These are phyloP conservation scores for Anoplophora glabripennis DNA, from an alignment of 1,140 invertebrate genomes.

Conservation along the genomic window DNA sequence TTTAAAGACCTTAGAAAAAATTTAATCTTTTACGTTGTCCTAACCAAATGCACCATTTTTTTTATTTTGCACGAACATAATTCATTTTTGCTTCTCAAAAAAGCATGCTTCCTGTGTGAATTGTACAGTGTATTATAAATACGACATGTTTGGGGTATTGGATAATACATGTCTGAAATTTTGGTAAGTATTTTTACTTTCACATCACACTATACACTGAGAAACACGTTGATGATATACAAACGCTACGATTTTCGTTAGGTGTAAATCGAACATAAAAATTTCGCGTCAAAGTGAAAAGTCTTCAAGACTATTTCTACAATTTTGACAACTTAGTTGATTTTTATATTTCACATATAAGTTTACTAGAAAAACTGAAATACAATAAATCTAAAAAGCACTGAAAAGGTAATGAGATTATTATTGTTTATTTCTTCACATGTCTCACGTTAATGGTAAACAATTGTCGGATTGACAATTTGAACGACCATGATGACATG, in stretches of 20 bases:
- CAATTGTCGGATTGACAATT: too few relatives aligned
- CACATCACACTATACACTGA: too few relatives aligned
- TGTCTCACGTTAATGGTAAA: too few relatives aligned
- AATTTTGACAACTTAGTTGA: too few relatives aligned
- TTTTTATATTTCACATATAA: too few relatives aligned
- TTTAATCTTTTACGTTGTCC: not conserved
- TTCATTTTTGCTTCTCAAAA: slow-evolving; percentile 11
- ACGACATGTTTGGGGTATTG: slow-evolving; percentile 38
- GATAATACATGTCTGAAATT: slow-evolving; percentile 32
- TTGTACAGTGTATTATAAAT: slow-evolving; percentile 5
- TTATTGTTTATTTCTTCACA: too few relatives aligned
- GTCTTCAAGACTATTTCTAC: too few relatives aligned
- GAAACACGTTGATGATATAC: not conserved
- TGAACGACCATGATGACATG: too few relatives aligned
- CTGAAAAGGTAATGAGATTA: too few relatives aligned
- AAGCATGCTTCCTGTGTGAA: slow-evolving; percentile 3
- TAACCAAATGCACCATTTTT: not conserved
- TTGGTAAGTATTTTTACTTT: slow-evolving; percentile 34
- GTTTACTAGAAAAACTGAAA: too few relatives aligned
- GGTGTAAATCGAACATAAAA: not conserved
- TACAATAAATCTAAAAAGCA: too few relatives aligned
- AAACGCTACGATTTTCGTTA: slow-evolving; percentile 9
- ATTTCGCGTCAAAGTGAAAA: too few relatives aligned
- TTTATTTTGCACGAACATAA: slow-evolving; percentile 3
- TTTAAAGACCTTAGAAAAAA: not conserved